These are phyloP conservation scores for Mobula hypostoma DNA, from an alignment of 2,113 vertebrate genomes.

Conservation along the genomic window DNA sequence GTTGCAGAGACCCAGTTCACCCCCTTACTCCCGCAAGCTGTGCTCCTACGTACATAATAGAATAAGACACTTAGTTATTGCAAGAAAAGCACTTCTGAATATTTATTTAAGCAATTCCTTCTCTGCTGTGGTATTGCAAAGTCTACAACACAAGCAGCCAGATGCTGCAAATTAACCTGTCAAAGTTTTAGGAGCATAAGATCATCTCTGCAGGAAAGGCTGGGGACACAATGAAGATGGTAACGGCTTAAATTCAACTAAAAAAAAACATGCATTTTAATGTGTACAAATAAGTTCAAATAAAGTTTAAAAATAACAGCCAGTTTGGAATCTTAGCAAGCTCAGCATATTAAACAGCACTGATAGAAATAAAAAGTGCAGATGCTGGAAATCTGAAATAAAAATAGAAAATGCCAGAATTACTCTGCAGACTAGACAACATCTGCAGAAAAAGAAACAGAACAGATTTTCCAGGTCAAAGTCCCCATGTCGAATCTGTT, in stretches of 20 bases:
- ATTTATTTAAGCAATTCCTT: conserved; percentile 16
- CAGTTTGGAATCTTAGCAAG: neutral
- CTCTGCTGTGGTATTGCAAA: neutral
- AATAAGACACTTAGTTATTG: neutral
- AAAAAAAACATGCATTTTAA: conserved; percentile 16
- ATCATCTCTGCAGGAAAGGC: conserved; percentile 20
- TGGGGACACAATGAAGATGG: conserved; percentile 3
- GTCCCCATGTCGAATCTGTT: too few species aligned
- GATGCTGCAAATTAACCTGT: conserved; percentile 13
- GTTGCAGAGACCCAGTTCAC: neutral
- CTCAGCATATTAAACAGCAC: neutral
- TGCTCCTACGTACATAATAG: neutral
- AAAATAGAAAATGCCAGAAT: too few species aligned
- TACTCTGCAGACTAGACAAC: too few species aligned
- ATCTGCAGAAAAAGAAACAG: too few species aligned
- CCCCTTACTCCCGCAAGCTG: neutral
- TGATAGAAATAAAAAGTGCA: too few species aligned
- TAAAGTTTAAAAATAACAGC: conserved; percentile 5
- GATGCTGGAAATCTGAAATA: too few species aligned
- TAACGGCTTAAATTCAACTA: conserved; percentile 12
- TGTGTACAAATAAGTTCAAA: neutral
- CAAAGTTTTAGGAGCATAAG: neutral
- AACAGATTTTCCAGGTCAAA: too few species aligned
- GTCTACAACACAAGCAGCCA: neutral
- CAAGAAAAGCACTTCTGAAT: conserved; percentile 26